A percentile compares a stretch with the other conserved stretches of the same genome.
Evolutionary conservation across 92 coral and sea anemone genomes (phyloP).

Genomic region (Zoanthus sansibaricus): DNA sequence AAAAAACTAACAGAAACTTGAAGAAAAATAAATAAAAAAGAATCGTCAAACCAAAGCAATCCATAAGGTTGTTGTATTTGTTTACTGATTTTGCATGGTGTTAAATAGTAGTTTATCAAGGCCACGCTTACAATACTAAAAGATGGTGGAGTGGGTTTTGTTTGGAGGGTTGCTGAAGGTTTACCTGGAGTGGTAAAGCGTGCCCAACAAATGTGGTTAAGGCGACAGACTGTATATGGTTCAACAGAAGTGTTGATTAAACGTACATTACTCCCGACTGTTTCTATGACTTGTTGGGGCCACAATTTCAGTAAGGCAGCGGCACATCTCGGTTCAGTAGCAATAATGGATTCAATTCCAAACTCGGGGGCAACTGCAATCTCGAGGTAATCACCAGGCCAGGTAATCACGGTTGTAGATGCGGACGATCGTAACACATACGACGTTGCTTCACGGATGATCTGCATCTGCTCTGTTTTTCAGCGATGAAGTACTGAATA

Average conservation of each 20-base stretch:
- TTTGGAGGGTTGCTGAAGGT: neutral
- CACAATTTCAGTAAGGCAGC: neutral
- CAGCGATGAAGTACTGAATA: too few relatives aligned
- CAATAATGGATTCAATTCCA: neutral
- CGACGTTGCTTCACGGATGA: neutral
- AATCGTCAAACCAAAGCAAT: too few relatives aligned
- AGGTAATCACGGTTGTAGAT: neutral
- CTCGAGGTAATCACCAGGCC: neutral
- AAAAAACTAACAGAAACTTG: too few relatives aligned
- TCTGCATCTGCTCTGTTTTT: neutral
- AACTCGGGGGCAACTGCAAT: neutral
- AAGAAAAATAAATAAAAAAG: too few relatives aligned
- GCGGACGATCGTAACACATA: neutral
- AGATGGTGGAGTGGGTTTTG: neutral
- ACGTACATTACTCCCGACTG: neutral
- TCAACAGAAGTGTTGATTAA: neutral
- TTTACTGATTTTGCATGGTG: too few relatives aligned
- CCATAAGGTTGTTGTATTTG: too few relatives aligned
- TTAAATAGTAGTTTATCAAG: neutral
- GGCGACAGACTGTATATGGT: neutral
- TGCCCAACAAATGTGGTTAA: neutral
- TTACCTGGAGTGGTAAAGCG: neutral
- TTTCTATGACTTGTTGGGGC: neutral
- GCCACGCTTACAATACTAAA: neutral
- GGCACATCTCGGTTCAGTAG: neutral